These are phyloP conservation scores for Prostheceraeus crozeri DNA, from an alignment of 2,888 invertebrate genomes.

Conservation along the genomic window DNA sequence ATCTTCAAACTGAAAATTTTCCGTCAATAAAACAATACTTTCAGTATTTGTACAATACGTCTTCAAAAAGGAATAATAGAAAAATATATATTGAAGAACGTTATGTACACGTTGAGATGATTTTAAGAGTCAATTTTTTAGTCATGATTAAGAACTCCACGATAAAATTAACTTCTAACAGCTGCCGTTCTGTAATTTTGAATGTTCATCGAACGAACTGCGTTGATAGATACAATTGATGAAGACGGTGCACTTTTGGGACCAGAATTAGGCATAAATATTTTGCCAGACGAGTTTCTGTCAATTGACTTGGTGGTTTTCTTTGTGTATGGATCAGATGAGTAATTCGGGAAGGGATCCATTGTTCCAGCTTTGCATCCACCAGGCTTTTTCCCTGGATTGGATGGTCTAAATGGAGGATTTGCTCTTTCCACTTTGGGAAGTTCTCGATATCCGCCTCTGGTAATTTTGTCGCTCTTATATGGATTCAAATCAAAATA, in stretches of 20 bases:
- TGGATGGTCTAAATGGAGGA: constrained; percentile 55
- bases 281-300: constrained; percentile 52
- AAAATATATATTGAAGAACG: too few species aligned
- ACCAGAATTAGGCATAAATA: constrained; percentile 53
- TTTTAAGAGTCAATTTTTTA: too few species aligned
- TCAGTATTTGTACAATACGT: too few species aligned
- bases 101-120: too few species aligned
- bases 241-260: constrained; percentile 52
- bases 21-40: too few species aligned
- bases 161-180: too few species aligned
- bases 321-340: constrained; percentile 46
- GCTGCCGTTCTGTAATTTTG: constrained; percentile 52
- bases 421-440: constrained; percentile 44
- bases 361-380: constrained; percentile 56
- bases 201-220: constrained; percentile 49
- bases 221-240: constrained; percentile 54
- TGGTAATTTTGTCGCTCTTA: constrained; percentile 43
- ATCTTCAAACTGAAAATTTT: too few species aligned
- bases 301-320: constrained; percentile 46
- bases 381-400: constrained; percentile 53
- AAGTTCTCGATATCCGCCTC: constrained; percentile 12
- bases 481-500: constrained; percentile 55
- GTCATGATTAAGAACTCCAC: too few species aligned
- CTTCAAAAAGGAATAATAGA: too few species aligned
- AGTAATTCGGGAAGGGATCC: constrained; percentile 55